A percentile compares a stretch with the other conserved stretches of the same genome.
Conservation (phyloP, 1,140 invertebrate genomes). For the Pogonomyrmex californicus region DNA sequence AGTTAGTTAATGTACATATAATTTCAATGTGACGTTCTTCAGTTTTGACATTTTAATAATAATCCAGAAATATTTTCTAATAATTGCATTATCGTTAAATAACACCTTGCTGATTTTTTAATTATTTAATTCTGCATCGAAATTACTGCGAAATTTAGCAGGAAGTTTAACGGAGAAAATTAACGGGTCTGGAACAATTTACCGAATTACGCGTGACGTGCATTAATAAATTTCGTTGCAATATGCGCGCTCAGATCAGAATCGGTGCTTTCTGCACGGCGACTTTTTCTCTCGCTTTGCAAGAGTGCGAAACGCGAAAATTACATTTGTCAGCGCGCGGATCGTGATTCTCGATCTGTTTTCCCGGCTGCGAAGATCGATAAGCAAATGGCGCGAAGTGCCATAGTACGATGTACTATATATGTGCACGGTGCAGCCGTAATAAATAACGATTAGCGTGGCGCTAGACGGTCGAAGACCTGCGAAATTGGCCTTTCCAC, state of each 20-base stretch:
- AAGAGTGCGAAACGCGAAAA: conserved; percentile 38
- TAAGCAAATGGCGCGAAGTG: conserved; percentile 50
- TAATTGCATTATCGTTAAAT: neutral
- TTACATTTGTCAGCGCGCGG: conserved; percentile 18
- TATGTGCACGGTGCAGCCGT: conserved; percentile 15
- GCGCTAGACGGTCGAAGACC: conserved; percentile 72
- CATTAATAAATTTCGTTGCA: conserved; percentile 27
- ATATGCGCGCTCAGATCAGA: neutral
- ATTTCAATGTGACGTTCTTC: too few relatives aligned
- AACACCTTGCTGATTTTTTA: neutral
- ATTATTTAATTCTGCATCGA: neutral
- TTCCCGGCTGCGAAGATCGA: conserved; percentile 42
- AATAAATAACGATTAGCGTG: conserved; percentile 77
- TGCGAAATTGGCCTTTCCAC: conserved; percentile 75
- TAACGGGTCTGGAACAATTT: conserved; percentile 4
- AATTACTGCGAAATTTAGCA: neutral
- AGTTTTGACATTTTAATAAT: neutral
- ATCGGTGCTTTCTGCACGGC: neutral
- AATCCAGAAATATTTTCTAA: too few relatives aligned
- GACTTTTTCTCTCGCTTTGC: conserved; percentile 9
- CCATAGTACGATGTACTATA: neutral
- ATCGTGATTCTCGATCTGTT: conserved; percentile 35
- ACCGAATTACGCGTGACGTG: neutral
- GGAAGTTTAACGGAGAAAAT: conserved; percentile 17
- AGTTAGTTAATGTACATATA: too few relatives aligned